Conservation (phyloP, 2,113 vertebrate genomes). For the Peromyscus leucopus region DNA sequence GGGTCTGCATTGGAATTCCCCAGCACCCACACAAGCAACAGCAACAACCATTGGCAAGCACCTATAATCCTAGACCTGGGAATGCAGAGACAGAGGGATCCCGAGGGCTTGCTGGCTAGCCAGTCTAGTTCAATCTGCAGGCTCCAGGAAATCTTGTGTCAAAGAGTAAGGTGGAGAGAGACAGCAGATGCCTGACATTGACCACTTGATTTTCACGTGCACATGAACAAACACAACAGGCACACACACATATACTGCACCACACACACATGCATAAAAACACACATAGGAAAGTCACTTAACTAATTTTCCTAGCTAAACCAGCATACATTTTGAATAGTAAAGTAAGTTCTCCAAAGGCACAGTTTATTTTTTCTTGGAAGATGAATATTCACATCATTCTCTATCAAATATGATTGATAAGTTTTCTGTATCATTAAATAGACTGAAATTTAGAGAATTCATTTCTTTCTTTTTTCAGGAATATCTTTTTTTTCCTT, state of each 20-base stretch:
- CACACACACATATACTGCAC: background rate
- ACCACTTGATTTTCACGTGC: background rate
- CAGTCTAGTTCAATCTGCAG: background rate
- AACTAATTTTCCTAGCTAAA: constrained; percentile 30
- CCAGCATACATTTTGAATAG: background rate
- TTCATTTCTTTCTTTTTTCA: background rate
- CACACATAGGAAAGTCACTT: background rate
- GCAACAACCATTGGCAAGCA: background rate
- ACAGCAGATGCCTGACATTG: background rate
- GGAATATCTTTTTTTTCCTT: no score
- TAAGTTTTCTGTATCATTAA: background rate
- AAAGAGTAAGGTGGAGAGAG: background rate
- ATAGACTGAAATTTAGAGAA: constrained; percentile 24
- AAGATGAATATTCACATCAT: constrained; percentile 3
- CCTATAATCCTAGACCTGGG: no score
- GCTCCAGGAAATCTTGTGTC: no score
- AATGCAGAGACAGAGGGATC: background rate
- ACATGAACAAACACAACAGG: background rate
- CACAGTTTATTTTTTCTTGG: constrained; percentile 49
- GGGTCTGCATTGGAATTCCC: background rate
- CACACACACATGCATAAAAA: background rate
- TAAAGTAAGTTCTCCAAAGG: constrained; percentile 45
- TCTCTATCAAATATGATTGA: constrained; percentile 53
- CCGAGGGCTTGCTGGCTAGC: background rate
- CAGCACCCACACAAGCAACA: background rate